These are phyloP conservation scores for Noctua pronuba DNA, from an alignment of 2,888 invertebrate species.

Conservation along the genomic window DNA sequence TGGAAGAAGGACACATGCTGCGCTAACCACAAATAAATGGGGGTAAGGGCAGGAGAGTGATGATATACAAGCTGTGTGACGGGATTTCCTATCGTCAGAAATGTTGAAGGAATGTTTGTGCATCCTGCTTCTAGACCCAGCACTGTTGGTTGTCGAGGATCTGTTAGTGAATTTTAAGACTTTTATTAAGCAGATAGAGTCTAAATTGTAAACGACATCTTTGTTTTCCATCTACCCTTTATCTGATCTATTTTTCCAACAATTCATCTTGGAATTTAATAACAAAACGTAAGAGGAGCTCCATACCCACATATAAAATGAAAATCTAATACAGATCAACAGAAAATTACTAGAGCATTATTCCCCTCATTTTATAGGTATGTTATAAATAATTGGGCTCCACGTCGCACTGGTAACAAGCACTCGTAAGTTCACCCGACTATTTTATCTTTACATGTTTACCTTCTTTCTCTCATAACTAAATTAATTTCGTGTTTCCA, in stretches of 20 bases:
- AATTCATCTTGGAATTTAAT: conserved; percentile 45
- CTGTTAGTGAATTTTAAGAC: not conserved
- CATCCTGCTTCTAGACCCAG: not conserved
- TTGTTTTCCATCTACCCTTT: conserved; percentile 9
- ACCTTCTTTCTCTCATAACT: conserved; percentile 83
- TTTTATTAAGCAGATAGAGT: not conserved
- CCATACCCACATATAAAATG: conserved; percentile 53
- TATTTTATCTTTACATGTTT: conserved; percentile 78
- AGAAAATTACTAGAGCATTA: conserved; percentile 62
- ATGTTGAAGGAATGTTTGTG: not conserved
- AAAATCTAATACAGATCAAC: conserved; percentile 64
- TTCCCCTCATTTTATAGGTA: conserved; percentile 64
- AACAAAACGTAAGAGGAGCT: conserved; percentile 43
- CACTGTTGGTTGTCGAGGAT: not conserved
- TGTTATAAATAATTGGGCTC: conserved; percentile 73
- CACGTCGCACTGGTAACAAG: conserved; percentile 67
- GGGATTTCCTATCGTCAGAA: too few relatives aligned
- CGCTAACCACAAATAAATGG: not conserved
- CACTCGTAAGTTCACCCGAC: conserved; percentile 72
- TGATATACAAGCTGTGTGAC: not conserved
- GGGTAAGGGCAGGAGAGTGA: not conserved
- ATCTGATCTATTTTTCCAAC: conserved; percentile 14
- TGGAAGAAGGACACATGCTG: not conserved
- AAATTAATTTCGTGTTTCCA: conserved; percentile 89
- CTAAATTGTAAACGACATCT: not conserved